These are phyloP conservation scores for Tachyglossus aculeatus DNA, from an alignment of 2,797 vertebrate genomes.

Conservation along the genomic window DNA sequence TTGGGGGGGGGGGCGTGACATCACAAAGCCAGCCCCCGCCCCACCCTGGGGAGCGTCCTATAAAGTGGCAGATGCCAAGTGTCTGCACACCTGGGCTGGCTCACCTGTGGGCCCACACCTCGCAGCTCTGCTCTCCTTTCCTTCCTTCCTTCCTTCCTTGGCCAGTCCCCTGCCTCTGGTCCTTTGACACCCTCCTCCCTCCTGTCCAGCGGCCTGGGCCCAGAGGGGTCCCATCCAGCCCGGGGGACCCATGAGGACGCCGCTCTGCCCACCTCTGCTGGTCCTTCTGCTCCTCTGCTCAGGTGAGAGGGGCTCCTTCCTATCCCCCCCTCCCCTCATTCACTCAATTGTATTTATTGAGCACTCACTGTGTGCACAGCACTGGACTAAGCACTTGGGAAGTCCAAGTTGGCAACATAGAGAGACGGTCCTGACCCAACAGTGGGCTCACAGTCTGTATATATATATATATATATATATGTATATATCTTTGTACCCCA, in stretches of 20 bases:
- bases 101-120: not conserved
- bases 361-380: too few relatives aligned
- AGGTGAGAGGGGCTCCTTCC: conserved; percentile 64
- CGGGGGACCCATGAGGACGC: conserved; percentile 40
- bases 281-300: conserved; percentile 48
- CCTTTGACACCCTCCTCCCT: rapidly evolving
- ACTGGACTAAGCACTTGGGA: too few relatives aligned
- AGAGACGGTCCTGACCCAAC: too few relatives aligned
- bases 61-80: conserved; percentile 49
- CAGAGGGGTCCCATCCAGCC: not conserved
- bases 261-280: conserved; percentile 32
- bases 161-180: not conserved
- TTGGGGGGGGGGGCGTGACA: conserved; percentile 1
- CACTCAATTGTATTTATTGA: too few relatives aligned
- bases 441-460: too few relatives aligned
- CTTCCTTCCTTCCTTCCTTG: not conserved
- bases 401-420: too few relatives aligned
- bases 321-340: too few relatives aligned
- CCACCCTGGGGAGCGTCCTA: not conserved
- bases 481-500: too few relatives aligned
- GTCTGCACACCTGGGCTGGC: not conserved
- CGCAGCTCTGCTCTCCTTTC: not conserved
- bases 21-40: not conserved
- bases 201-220: not conserved
- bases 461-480: too few relatives aligned